Evolutionary conservation across 2,888 invertebrate species (phyloP), one percentile per base, ranked within the genome.

Genomic region (Smittia sp.): DNA sequence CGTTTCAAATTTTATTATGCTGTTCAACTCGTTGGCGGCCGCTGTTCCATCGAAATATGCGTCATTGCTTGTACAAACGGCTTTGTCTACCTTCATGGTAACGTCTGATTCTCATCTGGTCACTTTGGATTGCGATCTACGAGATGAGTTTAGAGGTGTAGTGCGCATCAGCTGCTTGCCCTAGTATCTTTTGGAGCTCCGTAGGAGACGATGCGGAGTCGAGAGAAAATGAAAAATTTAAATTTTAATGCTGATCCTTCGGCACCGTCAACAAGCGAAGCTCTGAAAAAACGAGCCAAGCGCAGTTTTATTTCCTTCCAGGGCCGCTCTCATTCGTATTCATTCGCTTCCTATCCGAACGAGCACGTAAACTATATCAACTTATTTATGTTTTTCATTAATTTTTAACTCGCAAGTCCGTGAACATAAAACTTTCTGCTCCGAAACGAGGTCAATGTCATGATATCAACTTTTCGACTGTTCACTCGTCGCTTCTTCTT

Each of bases 1-100:
- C 11, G 81, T 79, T 75, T 83, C 83, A 72, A 82, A 83, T 74
- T 81, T 82, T 20, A 82, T 78, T n/a, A 82, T 80, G 15, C 80
- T 78, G 75, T 80, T 79, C 75, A 81, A 77, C 75, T 83, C 82
- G 54, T 77, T 76, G 63, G 79, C 77, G n/a, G 79, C 78, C 13
- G 1, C 39, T 2, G 13, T 58, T n/a, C 54, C 24, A 11, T 25
- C 32, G 27, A 70, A 70, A 73, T 63, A 39, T 54, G 62, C 62
- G 74, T 83, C 83, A 74, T 80, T 81, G 41, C 27, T 62, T 24
- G 83, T 83, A 76, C 81, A 81, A 63, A 83, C 82, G 18, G 82
- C 80, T 76, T 83, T 83, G 76, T 83, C 82, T 68, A 76, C 77
- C 76, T 76, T 77, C 77, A 77, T 77, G 41, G 74, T 76, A 70